These are phyloP conservation scores for Xiphorhynchus elegans DNA, from an alignment of 2,113 vertebrate species.

Conservation along the genomic window DNA sequence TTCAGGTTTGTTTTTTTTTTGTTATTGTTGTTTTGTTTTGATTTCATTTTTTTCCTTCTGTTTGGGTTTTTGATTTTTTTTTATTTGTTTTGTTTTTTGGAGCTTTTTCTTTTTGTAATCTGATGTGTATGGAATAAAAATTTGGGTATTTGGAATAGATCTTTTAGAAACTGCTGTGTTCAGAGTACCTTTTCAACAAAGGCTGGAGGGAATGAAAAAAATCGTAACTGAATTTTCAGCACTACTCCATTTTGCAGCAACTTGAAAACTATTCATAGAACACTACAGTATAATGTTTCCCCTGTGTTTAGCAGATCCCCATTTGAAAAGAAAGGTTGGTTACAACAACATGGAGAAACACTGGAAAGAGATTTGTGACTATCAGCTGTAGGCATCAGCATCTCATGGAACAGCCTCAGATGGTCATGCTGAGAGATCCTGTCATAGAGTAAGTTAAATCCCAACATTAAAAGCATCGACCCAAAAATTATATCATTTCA, in stretches of 20 bases:
- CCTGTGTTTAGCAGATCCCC: not conserved
- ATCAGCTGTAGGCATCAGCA: not conserved
- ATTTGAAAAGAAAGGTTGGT: not conserved
- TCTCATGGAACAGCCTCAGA: not conserved
- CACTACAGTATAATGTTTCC: fast-evolving
- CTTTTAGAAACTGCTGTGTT: not conserved
- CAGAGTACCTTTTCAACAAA: not conserved
- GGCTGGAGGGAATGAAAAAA: not conserved
- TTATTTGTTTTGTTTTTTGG: no score
- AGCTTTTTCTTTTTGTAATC: not conserved
- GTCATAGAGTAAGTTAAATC: not conserved
- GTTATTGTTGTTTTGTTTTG: no score
- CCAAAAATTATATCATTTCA: not conserved
- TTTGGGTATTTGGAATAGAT: not conserved
- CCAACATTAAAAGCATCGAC: fast-evolving
- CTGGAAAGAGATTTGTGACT: not conserved
- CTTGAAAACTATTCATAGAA: not conserved
- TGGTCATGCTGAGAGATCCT: not conserved
- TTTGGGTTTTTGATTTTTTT: not conserved
- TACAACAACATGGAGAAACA: not conserved
- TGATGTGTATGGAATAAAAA: not conserved
- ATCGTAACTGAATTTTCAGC: not conserved
- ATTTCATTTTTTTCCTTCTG: no score
- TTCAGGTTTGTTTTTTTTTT: not conserved
- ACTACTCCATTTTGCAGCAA: not conserved